phyloP scores from a whole-genome alignment of 2,888 invertebrate genomes.

The Toxonevra muliebris region DNA sequence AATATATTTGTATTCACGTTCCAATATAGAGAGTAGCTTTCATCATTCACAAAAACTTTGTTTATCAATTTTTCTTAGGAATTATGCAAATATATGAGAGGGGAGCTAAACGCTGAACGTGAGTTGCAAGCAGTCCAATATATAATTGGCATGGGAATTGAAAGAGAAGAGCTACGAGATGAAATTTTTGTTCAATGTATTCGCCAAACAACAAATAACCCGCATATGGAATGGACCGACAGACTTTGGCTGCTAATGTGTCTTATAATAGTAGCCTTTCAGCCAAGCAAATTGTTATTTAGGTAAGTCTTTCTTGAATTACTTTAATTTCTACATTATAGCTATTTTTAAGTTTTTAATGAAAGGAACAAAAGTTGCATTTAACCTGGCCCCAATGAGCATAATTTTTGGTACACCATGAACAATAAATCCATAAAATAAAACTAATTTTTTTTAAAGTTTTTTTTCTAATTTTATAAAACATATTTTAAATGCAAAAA shows the following conservation, averaged over 20 bases:
- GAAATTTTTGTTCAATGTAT: conserved; percentile 91
- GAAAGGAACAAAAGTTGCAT: no score
- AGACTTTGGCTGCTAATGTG: conserved; percentile 90
- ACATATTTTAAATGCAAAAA: no score
- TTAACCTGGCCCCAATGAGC: no score
- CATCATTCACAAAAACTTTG: no score
- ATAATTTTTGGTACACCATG: no score
- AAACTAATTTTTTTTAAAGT: no score
- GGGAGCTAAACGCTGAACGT: conserved; percentile 84
- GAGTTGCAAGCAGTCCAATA: conserved; percentile 86
- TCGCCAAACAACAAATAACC: conserved; percentile 89
- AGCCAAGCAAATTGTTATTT: conserved; percentile 70
- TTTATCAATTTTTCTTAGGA: conserved; percentile 69
- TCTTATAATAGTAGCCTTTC: conserved; percentile 90
- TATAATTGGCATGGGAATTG: conserved; percentile 86
- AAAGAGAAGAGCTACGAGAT: conserved; percentile 90
- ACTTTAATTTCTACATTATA: background rate
- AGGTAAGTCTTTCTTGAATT: conserved; percentile 46
- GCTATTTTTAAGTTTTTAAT: no score
- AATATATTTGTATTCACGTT: no score
- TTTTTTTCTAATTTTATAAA: no score
- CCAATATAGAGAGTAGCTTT: no score
- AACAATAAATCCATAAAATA: no score
- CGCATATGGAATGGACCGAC: conserved; percentile 83
- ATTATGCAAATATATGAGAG: conserved; percentile 87